These are phyloP conservation scores for Atta cephalotes DNA, from an alignment of 1,140 invertebrate genomes.

Conservation along the genomic window DNA sequence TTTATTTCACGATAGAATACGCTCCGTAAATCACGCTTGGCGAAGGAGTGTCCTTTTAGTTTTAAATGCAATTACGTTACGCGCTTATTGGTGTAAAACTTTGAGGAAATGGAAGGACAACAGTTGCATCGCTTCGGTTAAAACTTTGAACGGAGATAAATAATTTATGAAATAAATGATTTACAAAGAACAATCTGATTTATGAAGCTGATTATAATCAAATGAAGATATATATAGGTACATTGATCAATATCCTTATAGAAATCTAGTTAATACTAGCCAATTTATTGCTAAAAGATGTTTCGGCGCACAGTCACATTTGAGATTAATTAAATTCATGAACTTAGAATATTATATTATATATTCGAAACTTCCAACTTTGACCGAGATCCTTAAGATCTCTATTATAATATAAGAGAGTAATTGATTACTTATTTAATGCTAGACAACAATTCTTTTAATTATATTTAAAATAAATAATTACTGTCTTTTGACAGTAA, in stretches of 20 bases:
- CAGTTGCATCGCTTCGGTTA: background rate
- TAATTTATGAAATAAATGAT: background rate
- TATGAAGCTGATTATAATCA: background rate
- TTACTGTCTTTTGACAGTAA: no score
- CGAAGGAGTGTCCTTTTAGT: background rate
- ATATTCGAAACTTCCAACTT: no score
- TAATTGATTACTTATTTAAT: no score
- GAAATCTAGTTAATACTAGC: no score
- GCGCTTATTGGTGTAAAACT: background rate
- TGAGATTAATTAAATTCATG: no score
- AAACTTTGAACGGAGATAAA: background rate
- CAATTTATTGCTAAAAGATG: no score
- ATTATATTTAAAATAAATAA: no score
- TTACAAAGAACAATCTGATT: background rate
- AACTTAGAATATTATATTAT: no score
- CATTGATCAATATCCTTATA: background rate
- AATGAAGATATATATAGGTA: background rate
- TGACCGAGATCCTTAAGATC: no score
- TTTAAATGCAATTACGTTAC: conserved; percentile 1
- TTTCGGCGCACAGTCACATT: no score
- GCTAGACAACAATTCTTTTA: no score
- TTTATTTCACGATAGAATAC: background rate
- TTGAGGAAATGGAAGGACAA: background rate
- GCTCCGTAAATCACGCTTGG: background rate
- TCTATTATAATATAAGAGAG: no score